Evolutionary conservation across 2,888 invertebrate species (phyloP).

Genomic region (Siphlonurus alternatus): DNA sequence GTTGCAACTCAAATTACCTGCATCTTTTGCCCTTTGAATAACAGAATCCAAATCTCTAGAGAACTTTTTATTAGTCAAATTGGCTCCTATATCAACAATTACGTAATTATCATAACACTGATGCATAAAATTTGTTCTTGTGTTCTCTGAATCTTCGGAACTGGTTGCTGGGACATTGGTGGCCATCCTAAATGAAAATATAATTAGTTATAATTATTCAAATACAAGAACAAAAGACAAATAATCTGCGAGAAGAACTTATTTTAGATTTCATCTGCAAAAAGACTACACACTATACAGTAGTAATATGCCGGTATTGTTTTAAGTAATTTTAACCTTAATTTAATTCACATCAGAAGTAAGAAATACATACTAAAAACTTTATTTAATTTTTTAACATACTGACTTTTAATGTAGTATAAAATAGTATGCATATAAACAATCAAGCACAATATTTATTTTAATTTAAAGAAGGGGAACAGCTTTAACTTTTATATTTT

Average conservation of each 20-base stretch:
- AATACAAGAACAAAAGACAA: neutral
- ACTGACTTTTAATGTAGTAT: too few species aligned
- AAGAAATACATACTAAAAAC: too few species aligned
- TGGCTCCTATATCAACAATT: conserved; percentile 81
- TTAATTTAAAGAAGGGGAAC: too few species aligned
- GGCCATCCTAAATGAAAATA: conserved; percentile 6
- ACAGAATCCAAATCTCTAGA: conserved; percentile 82
- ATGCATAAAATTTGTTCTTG: conserved; percentile 34
- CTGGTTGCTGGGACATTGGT: conserved; percentile 3
- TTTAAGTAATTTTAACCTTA: too few species aligned
- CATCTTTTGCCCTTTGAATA: conserved; percentile 79
- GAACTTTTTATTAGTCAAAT: conserved; percentile 87
- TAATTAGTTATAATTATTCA: neutral
- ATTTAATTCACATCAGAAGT: too few species aligned
- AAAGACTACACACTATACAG: neutral
- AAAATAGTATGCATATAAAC: too few species aligned
- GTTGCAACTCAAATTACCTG: conserved; percentile 39
- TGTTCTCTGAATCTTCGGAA: conserved; percentile 4
- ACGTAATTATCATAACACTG: conserved; percentile 82
- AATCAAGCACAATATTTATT: too few species aligned
- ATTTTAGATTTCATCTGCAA: neutral
- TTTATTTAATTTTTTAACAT: too few species aligned
- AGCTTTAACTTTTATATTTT: too few species aligned
- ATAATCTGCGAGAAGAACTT: neutral
- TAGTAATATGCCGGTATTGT: neutral